Percentiles rank a stretch among this genome's conserved stretches.
These are phyloP conservation scores for Hypotaenidia okinawae DNA, from an alignment of 2,797 vertebrate genomes.

Conservation along the genomic window DNA sequence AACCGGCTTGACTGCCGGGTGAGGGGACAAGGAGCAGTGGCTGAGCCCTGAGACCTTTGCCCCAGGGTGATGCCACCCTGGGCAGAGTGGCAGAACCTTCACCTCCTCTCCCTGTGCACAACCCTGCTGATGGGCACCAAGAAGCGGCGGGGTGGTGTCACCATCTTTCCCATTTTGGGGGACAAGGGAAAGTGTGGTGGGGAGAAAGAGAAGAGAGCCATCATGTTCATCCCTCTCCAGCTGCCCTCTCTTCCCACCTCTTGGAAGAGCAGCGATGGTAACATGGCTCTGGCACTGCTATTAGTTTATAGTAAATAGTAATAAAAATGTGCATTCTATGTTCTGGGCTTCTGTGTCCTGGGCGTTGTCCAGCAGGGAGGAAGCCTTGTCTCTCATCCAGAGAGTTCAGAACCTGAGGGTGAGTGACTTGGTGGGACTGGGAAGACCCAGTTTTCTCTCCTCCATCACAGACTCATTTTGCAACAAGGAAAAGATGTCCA, in stretches of 20 bases:
- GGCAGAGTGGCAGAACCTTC: not conserved
- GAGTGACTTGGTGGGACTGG: not conserved
- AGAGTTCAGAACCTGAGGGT: not conserved
- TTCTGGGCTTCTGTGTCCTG: not conserved
- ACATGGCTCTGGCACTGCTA: rapidly evolving
- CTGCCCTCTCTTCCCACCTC: not conserved
- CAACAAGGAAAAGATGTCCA: not conserved
- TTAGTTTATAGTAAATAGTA: not conserved
- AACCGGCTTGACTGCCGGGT: not conserved
- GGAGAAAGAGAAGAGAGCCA: not conserved
- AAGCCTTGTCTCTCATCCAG: not conserved
- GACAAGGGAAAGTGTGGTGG: not conserved
- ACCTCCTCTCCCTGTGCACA: not conserved
- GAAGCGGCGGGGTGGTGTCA: not conserved
- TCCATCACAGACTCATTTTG: not conserved
- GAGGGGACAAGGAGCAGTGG: not conserved
- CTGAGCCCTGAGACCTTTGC: not conserved
- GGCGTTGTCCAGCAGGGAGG: not conserved
- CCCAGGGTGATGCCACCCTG: rapidly evolving
- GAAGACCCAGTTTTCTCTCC: not conserved
- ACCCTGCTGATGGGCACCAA: not conserved
- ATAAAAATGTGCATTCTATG: not conserved
- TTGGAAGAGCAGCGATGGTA: not conserved
- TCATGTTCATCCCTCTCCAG: not conserved
- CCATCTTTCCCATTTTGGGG: not conserved